A percentile compares a stretch with the other conserved stretches of the same genome.
Evolutionary conservation across 2,888 invertebrate species (phyloP).

Genomic region (Agrotis clavis): DNA sequence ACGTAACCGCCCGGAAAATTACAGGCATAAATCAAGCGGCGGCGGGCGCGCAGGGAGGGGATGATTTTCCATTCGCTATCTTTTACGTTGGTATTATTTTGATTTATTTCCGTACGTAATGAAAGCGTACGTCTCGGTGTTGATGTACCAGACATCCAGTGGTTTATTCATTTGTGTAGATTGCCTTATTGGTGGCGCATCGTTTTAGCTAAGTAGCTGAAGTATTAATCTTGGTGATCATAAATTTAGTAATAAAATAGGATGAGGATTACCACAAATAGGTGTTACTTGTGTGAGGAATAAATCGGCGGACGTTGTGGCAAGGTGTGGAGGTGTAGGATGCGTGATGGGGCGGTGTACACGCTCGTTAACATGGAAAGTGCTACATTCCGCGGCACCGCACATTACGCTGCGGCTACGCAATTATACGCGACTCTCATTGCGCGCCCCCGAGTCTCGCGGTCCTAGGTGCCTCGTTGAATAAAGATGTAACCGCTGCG

Average conservation of each 20-base stretch:
- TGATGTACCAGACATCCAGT: constrained; percentile 83
- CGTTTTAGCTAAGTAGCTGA: constrained; percentile 78
- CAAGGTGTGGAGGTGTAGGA: constrained; percentile 63
- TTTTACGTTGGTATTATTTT: constrained; percentile 89
- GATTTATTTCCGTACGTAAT: constrained; percentile 89
- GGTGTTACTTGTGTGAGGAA: constrained; percentile 81
- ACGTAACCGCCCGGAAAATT: constrained; percentile 90
- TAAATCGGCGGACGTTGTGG: constrained; percentile 84
- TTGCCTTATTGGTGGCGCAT: constrained; percentile 73
- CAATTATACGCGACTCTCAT: constrained; percentile 78
- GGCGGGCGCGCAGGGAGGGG: constrained; percentile 77
- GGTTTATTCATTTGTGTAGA: constrained; percentile 79
- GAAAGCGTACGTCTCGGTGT: constrained; percentile 88
- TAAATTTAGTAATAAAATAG: constrained; percentile 81
- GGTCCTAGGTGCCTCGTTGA: constrained; percentile 56
- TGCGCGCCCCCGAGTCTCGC: constrained; percentile 59
- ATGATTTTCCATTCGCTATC: constrained; percentile 91
- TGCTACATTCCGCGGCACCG: constrained; percentile 85
- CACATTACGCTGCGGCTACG: constrained; percentile 82
- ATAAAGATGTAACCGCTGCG: constrained; percentile 62
- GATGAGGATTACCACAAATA: constrained; percentile 84
- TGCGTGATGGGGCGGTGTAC: constrained; percentile 74
- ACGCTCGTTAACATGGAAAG: constrained; percentile 85
- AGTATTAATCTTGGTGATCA: constrained; percentile 73
- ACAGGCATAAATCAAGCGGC: constrained; percentile 87